These are phyloP conservation scores for Diogma glabrata DNA, from an alignment of 2,888 invertebrate species.

Conservation along the genomic window DNA sequence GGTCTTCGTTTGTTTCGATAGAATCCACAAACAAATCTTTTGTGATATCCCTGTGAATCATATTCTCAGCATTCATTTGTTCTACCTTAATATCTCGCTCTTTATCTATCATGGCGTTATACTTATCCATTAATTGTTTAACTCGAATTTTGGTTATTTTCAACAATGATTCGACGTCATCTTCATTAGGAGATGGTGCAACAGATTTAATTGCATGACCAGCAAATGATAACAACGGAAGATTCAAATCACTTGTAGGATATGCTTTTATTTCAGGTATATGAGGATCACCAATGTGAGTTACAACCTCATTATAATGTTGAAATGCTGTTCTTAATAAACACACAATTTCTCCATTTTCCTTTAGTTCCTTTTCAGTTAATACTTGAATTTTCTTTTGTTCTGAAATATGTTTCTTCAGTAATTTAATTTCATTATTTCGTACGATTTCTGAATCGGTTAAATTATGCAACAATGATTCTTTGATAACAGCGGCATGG, in stretches of 20 bases:
- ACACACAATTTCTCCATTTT: conserved; percentile 26
- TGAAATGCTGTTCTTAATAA: conserved; percentile 21
- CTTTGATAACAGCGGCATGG: conserved; percentile 26
- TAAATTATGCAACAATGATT: conserved; percentile 28
- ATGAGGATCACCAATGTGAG: conserved; percentile 26
- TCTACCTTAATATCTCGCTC: conserved; percentile 6
- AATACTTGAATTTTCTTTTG: conserved; percentile 22
- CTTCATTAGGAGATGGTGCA: conserved; percentile 29
- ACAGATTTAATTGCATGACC: conserved; percentile 26
- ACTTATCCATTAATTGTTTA: conserved; percentile 13
- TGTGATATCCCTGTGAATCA: conserved; percentile 12
- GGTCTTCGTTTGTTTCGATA: background rate
- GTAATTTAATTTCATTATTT: conserved; percentile 23
- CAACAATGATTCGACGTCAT: conserved; percentile 21
- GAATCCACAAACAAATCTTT: background rate
- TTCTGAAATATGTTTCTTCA: conserved; percentile 20
- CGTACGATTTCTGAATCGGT: conserved; percentile 31
- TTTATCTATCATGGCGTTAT: background rate
- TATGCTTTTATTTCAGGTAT: conserved; percentile 23
- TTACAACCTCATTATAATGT: conserved; percentile 26
- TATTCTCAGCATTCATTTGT: conserved; percentile 1
- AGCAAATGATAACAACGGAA: conserved; percentile 32
- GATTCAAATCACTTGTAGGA: conserved; percentile 28
- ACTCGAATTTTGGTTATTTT: conserved; percentile 12
- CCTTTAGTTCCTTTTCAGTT: conserved; percentile 22